Base-by-base conservation (phyloP, 2,113 vertebrate genomes). In the Pao palembangensis region DNA sequence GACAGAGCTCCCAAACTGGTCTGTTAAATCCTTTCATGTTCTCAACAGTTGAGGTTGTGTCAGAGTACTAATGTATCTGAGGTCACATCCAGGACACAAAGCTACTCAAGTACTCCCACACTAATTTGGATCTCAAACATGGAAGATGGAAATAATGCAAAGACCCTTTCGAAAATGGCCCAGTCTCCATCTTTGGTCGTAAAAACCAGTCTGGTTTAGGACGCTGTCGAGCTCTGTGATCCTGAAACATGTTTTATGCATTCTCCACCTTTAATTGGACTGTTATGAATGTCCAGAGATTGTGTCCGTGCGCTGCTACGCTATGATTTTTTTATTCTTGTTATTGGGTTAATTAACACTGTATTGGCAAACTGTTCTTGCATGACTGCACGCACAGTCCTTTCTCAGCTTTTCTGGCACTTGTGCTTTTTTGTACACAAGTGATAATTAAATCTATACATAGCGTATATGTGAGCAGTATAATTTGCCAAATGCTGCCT, bases 291-390 rank as follows among this genome's bases (percentile, higher is more conserved):
- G 70, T 75, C 69, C 61, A 56, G 63, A 76, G 66, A 5, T 61
- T 57, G 75, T 88, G 83, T 80, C 79, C 79, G 17, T 70, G 83
- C 76, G 79, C 71, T 77, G 68, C 59, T 63, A 44, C 60, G 71
- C 78, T 47, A 41, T 62, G 50, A 61, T 52, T 28, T 62, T 57
- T 82, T 81, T 70, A 4, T 8, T 38, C 74, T 75, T 80, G 75
- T 82, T 77, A 87, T 83, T 85, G 64, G 73, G 80, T 83, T 85
- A 86, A 86, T 88, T 81, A 85, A 84, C 77, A 73, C 84, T 80
- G 61, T 88, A 83, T 86, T 86, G 86, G 79, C 81, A 74, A 76
- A 75, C 69, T 69, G 72, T 70, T 76, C 81, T 71, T 38, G 34
- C 11, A 12, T 38, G 34, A 38, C 23, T 42, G 73, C 67, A 46